Percentiles rank a stretch among this genome's conserved stretches.
Evolutionary conservation across 2,797 vertebrate genomes (phyloP).

Genomic region (Xyrichtys novacula): DNA sequence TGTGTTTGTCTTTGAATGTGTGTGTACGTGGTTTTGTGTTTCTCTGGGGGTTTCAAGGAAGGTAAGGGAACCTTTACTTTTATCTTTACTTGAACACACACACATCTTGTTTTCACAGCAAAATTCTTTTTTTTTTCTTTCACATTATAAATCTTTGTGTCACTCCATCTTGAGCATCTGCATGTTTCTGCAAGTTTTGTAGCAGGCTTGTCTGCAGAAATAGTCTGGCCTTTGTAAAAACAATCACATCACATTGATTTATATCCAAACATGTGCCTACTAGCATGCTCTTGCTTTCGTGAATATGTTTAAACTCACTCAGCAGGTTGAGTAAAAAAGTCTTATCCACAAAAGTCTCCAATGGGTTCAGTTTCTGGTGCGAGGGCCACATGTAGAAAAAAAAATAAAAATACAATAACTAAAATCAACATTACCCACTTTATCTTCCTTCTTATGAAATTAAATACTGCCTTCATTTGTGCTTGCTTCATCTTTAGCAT

Average conservation of each 20-base stretch:
- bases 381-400: no score
- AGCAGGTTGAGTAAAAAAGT: no score
- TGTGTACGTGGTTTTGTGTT: slow-evolving; percentile 4
- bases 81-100: not conserved
- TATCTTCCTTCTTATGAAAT: no score
- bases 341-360: no score
- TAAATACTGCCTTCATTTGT: no score
- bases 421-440: no score
- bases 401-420: no score
- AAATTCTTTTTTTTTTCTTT: slow-evolving; percentile 24
- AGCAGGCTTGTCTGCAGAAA: not conserved
- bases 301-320: no score
- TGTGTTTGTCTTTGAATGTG: slow-evolving; percentile 16
- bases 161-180: not conserved
- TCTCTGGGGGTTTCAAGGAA: slow-evolving; percentile 17
- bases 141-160: slow-evolving; percentile 11
- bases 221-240: not conserved
- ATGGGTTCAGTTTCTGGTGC: no score
- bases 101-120: slow-evolving; percentile 23
- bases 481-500: no score
- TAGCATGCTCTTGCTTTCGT: no score
- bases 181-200: slow-evolving; percentile 1
- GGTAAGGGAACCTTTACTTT: slow-evolving; percentile 1
- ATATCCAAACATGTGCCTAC: not conserved
- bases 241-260: not conserved